A percentile compares a stretch with the other conserved stretches of the same genome.
These are phyloP conservation scores for Nectonema munidae DNA, from an alignment of 2,888 invertebrate genomes.

Conservation along the genomic window DNA sequence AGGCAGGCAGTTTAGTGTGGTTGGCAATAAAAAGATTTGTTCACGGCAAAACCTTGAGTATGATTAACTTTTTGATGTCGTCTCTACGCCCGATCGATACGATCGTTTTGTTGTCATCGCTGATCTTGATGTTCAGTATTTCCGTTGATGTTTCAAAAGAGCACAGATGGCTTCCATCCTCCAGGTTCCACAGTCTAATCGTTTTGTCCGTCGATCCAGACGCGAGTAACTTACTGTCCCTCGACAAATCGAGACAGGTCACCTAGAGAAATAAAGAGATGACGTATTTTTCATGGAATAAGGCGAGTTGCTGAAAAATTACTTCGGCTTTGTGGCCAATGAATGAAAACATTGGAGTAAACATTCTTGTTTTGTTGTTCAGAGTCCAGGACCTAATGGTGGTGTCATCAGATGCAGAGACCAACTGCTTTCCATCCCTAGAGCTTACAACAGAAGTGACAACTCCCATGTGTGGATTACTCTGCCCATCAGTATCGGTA, in stretches of 20 bases:
- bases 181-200: slow-evolving; percentile 23
- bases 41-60: slow-evolving; percentile 20
- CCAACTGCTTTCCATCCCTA: slow-evolving; percentile 22
- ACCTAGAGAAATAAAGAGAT: slow-evolving; percentile 20
- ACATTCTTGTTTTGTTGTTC: slow-evolving; percentile 19
- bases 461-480: slow-evolving; percentile 21
- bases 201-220: slow-evolving; percentile 24
- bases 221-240: slow-evolving; percentile 23
- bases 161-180: slow-evolving; percentile 22
- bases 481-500: slow-evolving; percentile 19
- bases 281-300: too few species aligned
- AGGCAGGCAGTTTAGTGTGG: too few species aligned
- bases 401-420: slow-evolving; percentile 23
- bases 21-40: too few species aligned
- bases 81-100: slow-evolving; percentile 24
- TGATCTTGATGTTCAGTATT: slow-evolving; percentile 23
- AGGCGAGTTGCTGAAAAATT: too few species aligned
- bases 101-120: slow-evolving; percentile 23
- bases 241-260: slow-evolving; percentile 22
- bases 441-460: slow-evolving; percentile 22
- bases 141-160: slow-evolving; percentile 23
- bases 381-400: slow-evolving; percentile 23
- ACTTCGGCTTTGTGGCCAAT: slow-evolving; percentile 24
- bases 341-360: slow-evolving; percentile 19
- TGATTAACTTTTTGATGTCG: slow-evolving; percentile 23